Evolutionary conservation across 1,140 invertebrate species (phyloP).

Genomic region (Rhagoletis zephyria): DNA sequence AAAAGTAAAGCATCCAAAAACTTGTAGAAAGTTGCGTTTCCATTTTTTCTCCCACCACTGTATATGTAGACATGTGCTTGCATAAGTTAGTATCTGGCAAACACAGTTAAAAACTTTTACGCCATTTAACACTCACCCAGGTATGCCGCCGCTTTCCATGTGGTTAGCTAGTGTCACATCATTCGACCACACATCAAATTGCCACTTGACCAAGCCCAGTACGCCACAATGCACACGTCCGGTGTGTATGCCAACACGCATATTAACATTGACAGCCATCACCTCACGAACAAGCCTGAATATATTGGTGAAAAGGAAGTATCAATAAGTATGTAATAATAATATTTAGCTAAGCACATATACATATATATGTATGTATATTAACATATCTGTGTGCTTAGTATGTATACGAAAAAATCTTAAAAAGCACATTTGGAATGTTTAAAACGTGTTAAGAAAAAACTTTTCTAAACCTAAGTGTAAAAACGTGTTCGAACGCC

Average conservation of each 20-base stretch:
- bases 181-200: constrained; percentile 96
- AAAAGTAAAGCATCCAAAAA: too few relatives aligned
- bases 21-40: too few relatives aligned
- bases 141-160: constrained; percentile 95
- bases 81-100: too few relatives aligned
- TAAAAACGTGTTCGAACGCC: constrained; percentile 19
- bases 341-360: background rate
- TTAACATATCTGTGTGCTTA: background rate
- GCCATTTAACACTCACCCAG: constrained; percentile 80
- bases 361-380: background rate
- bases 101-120: too few relatives aligned
- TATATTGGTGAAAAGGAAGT: background rate
- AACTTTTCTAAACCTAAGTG: background rate
- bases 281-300: constrained; percentile 87
- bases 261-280: constrained; percentile 92
- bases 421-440: background rate
- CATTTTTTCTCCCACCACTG: too few relatives aligned
- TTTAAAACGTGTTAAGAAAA: background rate
- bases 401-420: background rate
- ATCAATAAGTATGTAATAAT: background rate
- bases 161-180: constrained; percentile 95
- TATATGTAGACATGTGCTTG: too few relatives aligned
- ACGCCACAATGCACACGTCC: constrained; percentile 94
- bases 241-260: constrained; percentile 95
- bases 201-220: constrained; percentile 85